Evolutionary conservation across 1,140 invertebrate species (phyloP), one percentile per base, ranked within the genome.

Genomic region (Drosophila prosaltans): DNA sequence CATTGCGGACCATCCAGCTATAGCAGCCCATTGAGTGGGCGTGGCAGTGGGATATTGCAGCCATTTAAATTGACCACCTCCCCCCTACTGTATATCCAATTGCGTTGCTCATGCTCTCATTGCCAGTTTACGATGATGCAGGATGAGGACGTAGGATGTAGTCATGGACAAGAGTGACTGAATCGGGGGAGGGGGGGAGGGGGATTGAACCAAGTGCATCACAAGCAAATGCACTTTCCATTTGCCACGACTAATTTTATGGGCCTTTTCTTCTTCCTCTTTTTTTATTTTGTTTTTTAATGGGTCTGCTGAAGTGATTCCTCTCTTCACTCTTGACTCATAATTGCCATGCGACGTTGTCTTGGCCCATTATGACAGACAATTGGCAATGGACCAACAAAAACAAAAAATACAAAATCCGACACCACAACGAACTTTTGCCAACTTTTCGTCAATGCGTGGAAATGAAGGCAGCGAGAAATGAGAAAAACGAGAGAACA

Each of bases 181-280:
- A 0, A 16, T 16, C 16, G 16, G 2, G 28, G 32, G 6, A 36
- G 0, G 6, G 32, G 32, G 6, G 32, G 32, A 36, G 4, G 3
- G 32, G 32, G 64, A 51, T 16, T 16, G 45, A 9, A 69, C 78
- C 77, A 71, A 78, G 81, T 78, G 71, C 81, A 68, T 65, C 83
- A 66, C 72, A 80, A 78, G 74, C 73, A 81, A 85, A 81, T 85
- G 77, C 83, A 88, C 76, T 88, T 89, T 88, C 79, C 80, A 45
- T 39, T 71, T 84, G 77, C 76, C 80, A 80, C 69, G 71, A 89
- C 83, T 88, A 88, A 88, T 88, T 88, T 88, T 89, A 88, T 89
- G 83, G 64, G 80, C 74, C 66, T 60, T 45, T 45, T 45, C 71
- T 74, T 57, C 73, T 67, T 72, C 73, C 74, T 74, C 61, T 66